Conservation (phyloP, 2,888 invertebrate species). For the Agriopis aurantiaria region DNA sequence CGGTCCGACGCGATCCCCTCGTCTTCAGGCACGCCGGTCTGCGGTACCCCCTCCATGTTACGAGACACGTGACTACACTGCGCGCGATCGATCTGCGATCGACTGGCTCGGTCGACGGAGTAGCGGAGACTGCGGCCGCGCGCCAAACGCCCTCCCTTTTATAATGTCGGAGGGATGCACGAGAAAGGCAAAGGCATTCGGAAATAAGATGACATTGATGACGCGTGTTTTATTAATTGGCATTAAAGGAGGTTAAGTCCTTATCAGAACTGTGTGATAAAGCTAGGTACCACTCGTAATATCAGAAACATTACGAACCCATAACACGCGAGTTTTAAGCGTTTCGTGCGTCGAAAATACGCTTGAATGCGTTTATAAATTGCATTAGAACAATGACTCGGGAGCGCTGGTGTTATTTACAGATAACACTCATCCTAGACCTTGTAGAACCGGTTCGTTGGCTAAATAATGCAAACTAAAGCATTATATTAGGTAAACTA, state of each 20-base stretch:
- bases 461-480: conserved; percentile 31
- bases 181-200: conserved; percentile 70
- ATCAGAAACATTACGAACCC: conserved; percentile 1
- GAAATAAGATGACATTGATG: conserved; percentile 78
- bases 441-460: conserved; percentile 26
- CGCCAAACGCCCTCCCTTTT: conserved; percentile 72
- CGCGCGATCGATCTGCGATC: conserved; percentile 55
- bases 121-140: conserved; percentile 81
- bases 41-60: conserved; percentile 74
- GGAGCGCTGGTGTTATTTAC: conserved; percentile 19
- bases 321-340: conserved; percentile 7
- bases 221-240: conserved; percentile 35
- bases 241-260: conserved; percentile 32
- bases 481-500: conserved; percentile 17
- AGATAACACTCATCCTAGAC: conserved; percentile 32
- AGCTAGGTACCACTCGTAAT: background rate
- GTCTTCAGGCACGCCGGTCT: conserved; percentile 72
- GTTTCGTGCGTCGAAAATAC: conserved; percentile 29
- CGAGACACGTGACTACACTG: conserved; percentile 52
- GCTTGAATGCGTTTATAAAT: conserved; percentile 27
- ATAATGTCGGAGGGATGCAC: conserved; percentile 81
- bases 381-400: conserved; percentile 32
- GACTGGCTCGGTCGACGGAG: conserved; percentile 76
- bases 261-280: conserved; percentile 15
- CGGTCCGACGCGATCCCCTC: conserved; percentile 82